Conservation (phyloP, 2,888 invertebrate species). For the Herminia tarsipennalis region DNA sequence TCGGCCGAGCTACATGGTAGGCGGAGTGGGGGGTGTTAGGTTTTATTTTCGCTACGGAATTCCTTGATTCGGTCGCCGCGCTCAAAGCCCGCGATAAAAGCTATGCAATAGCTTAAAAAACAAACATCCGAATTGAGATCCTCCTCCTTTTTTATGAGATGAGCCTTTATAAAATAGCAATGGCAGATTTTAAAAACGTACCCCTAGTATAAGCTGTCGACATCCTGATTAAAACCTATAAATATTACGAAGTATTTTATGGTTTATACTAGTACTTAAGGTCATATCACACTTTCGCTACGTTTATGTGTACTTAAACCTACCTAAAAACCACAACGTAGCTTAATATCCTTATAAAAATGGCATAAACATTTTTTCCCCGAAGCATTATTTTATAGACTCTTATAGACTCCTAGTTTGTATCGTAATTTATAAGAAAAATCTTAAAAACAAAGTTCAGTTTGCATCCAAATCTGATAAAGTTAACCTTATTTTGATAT, state of each 20-base stretch:
- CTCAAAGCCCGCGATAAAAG: no score
- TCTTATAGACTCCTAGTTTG: constrained; percentile 40
- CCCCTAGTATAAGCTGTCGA: not conserved
- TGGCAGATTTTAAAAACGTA: not conserved
- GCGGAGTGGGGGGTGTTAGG: no score
- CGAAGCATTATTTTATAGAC: constrained; percentile 39
- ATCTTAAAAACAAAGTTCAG: constrained; percentile 22
- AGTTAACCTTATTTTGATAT: constrained; percentile 4
- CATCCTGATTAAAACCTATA: not conserved
- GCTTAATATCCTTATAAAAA: constrained; percentile 17
- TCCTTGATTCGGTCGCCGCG: no score
- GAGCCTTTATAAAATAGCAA: no score
- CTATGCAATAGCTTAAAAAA: no score
- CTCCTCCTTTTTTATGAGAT: no score
- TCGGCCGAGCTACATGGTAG: no score
- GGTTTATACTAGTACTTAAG: not conserved
- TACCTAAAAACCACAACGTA: constrained; percentile 16
- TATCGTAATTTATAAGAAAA: constrained; percentile 48
- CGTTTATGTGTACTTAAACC: constrained; percentile 14
- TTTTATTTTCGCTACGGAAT: no score
- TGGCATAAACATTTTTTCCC: constrained; percentile 25
- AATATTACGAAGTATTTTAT: not conserved
- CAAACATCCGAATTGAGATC: no score
- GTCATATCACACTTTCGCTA: not conserved
- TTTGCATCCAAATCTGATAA: not conserved